Evolutionary conservation across 2,797 vertebrate species (phyloP), one percentile per base, ranked within the genome.

Genomic region (Poeciliopsis infans): DNA sequence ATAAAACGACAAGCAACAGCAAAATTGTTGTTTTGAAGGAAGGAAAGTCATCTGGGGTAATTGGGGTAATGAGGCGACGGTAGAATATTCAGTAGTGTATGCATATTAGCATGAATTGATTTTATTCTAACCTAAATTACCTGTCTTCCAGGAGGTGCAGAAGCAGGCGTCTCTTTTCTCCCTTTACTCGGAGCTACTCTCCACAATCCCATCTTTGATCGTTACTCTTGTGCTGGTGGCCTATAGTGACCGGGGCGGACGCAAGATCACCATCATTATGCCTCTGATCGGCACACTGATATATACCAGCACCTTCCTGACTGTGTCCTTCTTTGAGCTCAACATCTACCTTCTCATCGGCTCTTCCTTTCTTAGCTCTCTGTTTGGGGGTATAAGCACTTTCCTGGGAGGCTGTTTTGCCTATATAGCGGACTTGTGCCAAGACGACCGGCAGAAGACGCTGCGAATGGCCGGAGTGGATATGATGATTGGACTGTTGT

Each of bases 391-490:
- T 13, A 49, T 95, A 1, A 96, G 96, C 16, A 97, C 98, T 1
- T 96, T 99, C 72, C 88, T 98, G 2, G 98, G 98, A 0, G 97
- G 97, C 73, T 96, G 96, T 80, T 98, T 98, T 76, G 96, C 98
- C 72, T 99, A 97, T 64, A 88, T 99, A 74, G 97, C 97, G 0
- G 98, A 99, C 68, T 85, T 96, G 41, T 97, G 96, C 31, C 91
- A 96, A 0, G 95, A 97, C 16, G 91, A 94, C 28, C 95, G 85
- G 39, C 95, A 97, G 82, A 99, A 96, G 92, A 98, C 96, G 0
- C 87, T 97, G 1, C 96, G 97, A 72, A 98, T 99, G 92, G 97
- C 97, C 1, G 92, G 96, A 46, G 49, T 98, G 70, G 98, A 99
- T 89, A 97, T 97, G 95, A 94, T 98, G 91, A 95, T 97, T 4